phyloP scores from a whole-genome alignment of 2,797 vertebrate species.

The Rhynchotus rufescens region DNA sequence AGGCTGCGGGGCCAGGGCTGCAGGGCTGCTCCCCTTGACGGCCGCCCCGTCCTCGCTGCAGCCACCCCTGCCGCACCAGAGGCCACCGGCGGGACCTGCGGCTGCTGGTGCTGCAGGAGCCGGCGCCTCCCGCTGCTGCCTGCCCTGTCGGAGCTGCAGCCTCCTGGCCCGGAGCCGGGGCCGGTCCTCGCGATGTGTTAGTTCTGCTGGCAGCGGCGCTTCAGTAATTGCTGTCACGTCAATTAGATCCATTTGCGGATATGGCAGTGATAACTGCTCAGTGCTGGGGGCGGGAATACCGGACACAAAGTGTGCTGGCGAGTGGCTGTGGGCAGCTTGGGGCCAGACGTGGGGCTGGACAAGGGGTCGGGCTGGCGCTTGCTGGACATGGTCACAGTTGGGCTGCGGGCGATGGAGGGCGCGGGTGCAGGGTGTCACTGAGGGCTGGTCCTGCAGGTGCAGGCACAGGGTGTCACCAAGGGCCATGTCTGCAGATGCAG shows the following conservation, averaged over 20 bases:
- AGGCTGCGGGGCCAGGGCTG: background rate
- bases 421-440: too few relatives aligned
- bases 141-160: background rate
- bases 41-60: too few relatives aligned
- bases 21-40: background rate
- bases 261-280: constrained; percentile 7
- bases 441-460: too few relatives aligned
- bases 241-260: constrained; percentile 30
- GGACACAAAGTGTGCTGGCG: rapidly evolving
- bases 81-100: too few relatives aligned
- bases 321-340: rapidly evolving
- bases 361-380: too few relatives aligned
- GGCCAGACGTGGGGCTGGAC: too few relatives aligned
- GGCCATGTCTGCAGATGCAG: too few relatives aligned
- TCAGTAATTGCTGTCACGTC: constrained; percentile 65
- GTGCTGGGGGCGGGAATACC: background rate
- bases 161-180: constrained; percentile 1
- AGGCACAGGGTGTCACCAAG: too few relatives aligned
- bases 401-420: too few relatives aligned
- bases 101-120: background rate
- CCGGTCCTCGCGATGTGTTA: constrained; percentile 43
- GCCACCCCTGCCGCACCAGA: background rate
- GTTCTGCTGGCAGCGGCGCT: constrained; percentile 42
- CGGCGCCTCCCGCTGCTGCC: background rate
- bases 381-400: too few relatives aligned